A percentile compares a stretch with the other conserved stretches of the same genome.
phyloP scores from a whole-genome alignment of 2,888 invertebrate genomes.

The Lysandra bellargus region DNA sequence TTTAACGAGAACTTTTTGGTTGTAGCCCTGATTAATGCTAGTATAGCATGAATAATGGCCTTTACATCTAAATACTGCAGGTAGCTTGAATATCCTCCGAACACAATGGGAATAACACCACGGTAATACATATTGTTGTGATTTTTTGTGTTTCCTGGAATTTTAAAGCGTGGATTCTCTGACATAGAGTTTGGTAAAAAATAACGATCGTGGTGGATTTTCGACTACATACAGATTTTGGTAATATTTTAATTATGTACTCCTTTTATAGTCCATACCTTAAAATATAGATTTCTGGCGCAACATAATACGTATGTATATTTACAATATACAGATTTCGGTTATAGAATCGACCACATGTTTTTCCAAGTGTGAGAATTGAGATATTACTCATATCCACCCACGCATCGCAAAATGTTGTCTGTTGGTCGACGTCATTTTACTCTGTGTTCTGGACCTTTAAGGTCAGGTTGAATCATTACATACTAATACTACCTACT shows the following conservation, averaged over 20 bases:
- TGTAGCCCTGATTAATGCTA: neutral
- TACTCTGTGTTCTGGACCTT: neutral
- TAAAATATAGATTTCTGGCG: neutral
- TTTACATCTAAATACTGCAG: slow-evolving; percentile 11
- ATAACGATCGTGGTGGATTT: too few species aligned
- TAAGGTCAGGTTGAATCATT: slow-evolving; percentile 4
- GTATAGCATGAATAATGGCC: neutral
- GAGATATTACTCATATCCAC: neutral
- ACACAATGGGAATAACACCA: neutral
- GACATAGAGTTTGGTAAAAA: neutral
- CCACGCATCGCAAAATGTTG: neutral
- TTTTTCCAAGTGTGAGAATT: neutral
- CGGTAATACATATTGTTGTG: neutral
- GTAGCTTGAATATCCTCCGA: neutral
- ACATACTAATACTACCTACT: neutral
- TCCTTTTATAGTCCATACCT: neutral
- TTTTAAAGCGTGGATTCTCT: neutral
- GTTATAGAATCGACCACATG: neutral
- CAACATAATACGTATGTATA: neutral
- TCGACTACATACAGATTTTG: neutral
- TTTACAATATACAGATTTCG: neutral
- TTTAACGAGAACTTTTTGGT: neutral
- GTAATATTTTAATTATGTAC: neutral
- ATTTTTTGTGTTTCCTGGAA: neutral
- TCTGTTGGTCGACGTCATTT: slow-evolving; percentile 4